Evolutionary conservation across 2,797 vertebrate species (phyloP).

Genomic region (Cossypha polioptera): DNA sequence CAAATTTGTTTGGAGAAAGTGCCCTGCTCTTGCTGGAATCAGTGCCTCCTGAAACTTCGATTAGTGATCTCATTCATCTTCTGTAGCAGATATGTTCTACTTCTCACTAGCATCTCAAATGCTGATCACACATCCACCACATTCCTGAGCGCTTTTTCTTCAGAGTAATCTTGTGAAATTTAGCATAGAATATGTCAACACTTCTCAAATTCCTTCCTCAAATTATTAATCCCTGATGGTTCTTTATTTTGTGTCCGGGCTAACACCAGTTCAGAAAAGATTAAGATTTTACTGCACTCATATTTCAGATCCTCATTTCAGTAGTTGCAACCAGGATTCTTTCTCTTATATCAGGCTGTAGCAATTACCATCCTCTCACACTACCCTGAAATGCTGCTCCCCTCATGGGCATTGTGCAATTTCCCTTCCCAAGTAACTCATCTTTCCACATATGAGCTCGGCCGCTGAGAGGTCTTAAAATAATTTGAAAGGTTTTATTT

Average conservation of each 20-base stretch:
- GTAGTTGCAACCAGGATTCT: background rate
- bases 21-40: background rate
- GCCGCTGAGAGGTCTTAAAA: background rate
- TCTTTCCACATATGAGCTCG: background rate
- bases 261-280: slow-evolving; percentile 6
- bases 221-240: slow-evolving; percentile 18
- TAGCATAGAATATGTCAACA: background rate
- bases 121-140: background rate
- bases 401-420: slow-evolving; percentile 1
- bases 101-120: background rate
- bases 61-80: slow-evolving; percentile 18
- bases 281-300: slow-evolving; percentile 17
- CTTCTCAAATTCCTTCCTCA: background rate
- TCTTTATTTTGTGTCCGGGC: background rate
- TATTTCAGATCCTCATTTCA: slow-evolving; percentile 45
- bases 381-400: slow-evolving; percentile 5
- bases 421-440: background rate
- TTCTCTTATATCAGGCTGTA: background rate
- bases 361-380: slow-evolving; percentile 14
- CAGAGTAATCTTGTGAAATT: slow-evolving; percentile 18
- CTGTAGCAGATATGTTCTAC: background rate
- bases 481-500: background rate
- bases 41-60: background rate
- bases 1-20: background rate
- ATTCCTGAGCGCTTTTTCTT: background rate